Evolutionary conservation across 2,888 invertebrate genomes (phyloP).

Genomic region (Hartigia nigra): DNA sequence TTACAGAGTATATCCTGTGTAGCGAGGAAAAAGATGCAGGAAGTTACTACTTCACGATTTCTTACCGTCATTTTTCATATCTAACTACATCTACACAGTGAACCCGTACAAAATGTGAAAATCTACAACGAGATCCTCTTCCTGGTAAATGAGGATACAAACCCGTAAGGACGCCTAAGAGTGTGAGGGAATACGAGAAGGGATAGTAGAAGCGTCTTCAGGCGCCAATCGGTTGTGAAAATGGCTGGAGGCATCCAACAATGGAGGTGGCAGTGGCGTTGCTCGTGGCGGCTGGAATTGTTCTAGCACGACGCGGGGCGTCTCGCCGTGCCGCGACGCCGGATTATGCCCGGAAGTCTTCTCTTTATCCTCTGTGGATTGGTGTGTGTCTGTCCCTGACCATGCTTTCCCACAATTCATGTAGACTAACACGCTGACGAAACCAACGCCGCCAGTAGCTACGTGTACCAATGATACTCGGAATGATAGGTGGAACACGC

Average conservation of each 20-base stretch:
- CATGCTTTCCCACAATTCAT: not conserved
- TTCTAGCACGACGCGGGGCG: conserved; percentile 54
- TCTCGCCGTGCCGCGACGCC: conserved; percentile 31
- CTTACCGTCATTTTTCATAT: not conserved
- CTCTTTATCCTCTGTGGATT: conserved; percentile 50
- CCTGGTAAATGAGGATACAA: not conserved
- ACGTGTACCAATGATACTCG: not conserved
- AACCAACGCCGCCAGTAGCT: not conserved
- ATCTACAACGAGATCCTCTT: not conserved
- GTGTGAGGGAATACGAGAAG: conserved; percentile 20
- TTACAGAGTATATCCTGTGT: no score
- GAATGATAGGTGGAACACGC: not conserved
- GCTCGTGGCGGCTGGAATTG: conserved; percentile 58
- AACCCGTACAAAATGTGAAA: not conserved
- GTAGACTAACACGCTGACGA: not conserved
- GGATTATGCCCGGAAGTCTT: conserved; percentile 66
- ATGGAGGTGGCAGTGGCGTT: conserved; percentile 41
- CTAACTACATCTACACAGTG: not conserved
- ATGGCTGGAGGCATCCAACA: conserved; percentile 48
- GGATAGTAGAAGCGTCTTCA: conserved; percentile 24
- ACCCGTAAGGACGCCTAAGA: not conserved
- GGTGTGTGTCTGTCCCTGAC: not conserved
- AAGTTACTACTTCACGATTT: not conserved
- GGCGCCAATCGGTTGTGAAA: conserved; percentile 38
- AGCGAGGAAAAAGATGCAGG: not conserved